These are phyloP conservation scores for Galagoides demidoff DNA, from an alignment of 2,797 vertebrate species.

Conservation along the genomic window DNA sequence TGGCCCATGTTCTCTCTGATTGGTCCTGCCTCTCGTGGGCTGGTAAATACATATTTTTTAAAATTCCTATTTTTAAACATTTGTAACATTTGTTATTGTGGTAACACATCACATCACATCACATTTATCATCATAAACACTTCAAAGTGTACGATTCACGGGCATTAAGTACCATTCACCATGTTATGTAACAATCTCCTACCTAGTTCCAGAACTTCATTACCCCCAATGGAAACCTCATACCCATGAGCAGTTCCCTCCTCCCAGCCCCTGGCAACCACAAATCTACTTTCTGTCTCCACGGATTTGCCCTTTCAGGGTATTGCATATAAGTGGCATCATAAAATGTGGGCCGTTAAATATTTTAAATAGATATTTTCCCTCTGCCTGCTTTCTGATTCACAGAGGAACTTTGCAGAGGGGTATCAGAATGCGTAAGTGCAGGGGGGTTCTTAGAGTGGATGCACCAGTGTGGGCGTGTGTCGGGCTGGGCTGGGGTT, in stretches of 20 bases:
- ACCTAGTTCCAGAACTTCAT: not conserved
- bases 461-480: fast-evolving
- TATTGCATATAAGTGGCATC: not conserved
- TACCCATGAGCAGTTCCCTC: fast-evolving
- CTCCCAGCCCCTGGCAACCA: not conserved
- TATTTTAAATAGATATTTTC: not conserved
- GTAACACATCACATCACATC: not conserved
- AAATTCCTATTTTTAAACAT: not conserved
- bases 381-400: not conserved
- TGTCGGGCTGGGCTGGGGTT: fast-evolving
- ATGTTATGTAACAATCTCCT: fast-evolving
- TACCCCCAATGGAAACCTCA: not conserved
- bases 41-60: not conserved
- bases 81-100: not conserved
- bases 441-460: fast-evolving
- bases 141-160: not conserved
- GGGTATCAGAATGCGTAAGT: too few relatives aligned
- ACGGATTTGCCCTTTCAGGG: not conserved
- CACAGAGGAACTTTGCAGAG: fast-evolving
- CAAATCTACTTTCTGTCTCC: not conserved
- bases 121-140: not conserved
- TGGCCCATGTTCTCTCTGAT: not conserved
- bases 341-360: not conserved
- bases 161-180: not conserved
- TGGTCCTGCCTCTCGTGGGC: not conserved